Conservation (phyloP, 1,140 invertebrate genomes). For the Chironomus striatipennis region DNA sequence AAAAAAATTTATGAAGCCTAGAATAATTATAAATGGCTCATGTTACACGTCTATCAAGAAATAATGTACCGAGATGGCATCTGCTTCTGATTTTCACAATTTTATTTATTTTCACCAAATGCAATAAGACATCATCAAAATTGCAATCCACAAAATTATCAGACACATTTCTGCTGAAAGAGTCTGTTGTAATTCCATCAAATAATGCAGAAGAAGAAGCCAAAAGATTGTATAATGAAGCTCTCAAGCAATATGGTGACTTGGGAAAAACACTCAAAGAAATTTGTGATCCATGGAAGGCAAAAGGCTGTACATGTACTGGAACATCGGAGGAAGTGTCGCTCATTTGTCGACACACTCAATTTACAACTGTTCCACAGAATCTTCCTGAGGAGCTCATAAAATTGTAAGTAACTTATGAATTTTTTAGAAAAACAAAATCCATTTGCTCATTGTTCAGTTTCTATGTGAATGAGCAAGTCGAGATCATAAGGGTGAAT, state of each 20-base stretch:
- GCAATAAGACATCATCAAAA: neutral
- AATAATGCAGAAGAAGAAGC: neutral
- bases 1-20: too few species aligned
- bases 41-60: neutral
- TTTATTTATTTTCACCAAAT: neutral
- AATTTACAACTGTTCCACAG: conserved; percentile 34
- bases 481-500: too few species aligned
- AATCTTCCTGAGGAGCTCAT: conserved; percentile 34
- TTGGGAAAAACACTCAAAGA: conserved; percentile 31
- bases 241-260: neutral
- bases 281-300: conserved; percentile 35
- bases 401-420: conserved; percentile 34
- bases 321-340: conserved; percentile 34
- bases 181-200: conserved; percentile 10
- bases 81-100: neutral
- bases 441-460: neutral
- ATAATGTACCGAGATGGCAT: neutral
- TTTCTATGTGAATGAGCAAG: too few species aligned
- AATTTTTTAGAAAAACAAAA: neutral
- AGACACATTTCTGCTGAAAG: neutral
- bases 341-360: conserved; percentile 35
- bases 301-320: conserved; percentile 36
- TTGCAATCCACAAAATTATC: neutral
- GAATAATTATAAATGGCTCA: conserved; percentile 9
- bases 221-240: neutral